Evolutionary conservation across 2,113 vertebrate species (phyloP).

Genomic region (Archocentrus centrarchus): DNA sequence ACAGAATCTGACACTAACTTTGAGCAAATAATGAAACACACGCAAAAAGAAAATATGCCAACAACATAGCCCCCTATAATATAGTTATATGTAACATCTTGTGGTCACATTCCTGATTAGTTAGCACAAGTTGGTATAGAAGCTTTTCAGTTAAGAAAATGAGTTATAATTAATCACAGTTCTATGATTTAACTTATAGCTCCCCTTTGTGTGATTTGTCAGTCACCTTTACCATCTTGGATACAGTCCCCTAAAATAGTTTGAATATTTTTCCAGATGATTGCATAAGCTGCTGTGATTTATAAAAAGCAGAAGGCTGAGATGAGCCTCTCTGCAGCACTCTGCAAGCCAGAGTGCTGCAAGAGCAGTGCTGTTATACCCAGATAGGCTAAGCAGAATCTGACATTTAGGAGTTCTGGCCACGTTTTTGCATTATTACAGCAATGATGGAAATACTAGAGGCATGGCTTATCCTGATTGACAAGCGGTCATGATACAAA

Average conservation of each 20-base stretch:
- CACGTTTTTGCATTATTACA: conserved; percentile 39
- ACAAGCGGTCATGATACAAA: conserved; percentile 51
- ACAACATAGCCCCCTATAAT: neutral
- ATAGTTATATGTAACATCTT: neutral
- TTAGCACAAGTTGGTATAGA: neutral
- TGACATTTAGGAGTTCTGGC: conserved; percentile 66
- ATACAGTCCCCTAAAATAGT: conserved; percentile 16
- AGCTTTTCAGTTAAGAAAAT: neutral
- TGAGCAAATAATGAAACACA: neutral
- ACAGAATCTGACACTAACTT: neutral
- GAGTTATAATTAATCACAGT: neutral
- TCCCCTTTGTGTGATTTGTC: conserved; percentile 6
- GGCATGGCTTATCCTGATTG: conserved; percentile 9
- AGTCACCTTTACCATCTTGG: conserved; percentile 18
- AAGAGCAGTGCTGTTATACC: conserved; percentile 44
- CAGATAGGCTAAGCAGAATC: conserved; percentile 36
- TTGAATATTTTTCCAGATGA: conserved; percentile 30
- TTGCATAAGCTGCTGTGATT: conserved; percentile 45
- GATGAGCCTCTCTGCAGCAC: conserved; percentile 20
- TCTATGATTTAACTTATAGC: neutral
- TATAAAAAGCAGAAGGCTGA: conserved; percentile 40
- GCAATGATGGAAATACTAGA: conserved; percentile 49
- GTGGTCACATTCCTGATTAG: neutral
- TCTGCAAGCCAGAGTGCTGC: conserved; percentile 21
- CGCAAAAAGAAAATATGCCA: neutral